A percentile compares a stretch with the other conserved stretches of the same genome.
Conservation (phyloP, 92 coral and sea anemone species). For the Micromussa lordhowensis region DNA sequence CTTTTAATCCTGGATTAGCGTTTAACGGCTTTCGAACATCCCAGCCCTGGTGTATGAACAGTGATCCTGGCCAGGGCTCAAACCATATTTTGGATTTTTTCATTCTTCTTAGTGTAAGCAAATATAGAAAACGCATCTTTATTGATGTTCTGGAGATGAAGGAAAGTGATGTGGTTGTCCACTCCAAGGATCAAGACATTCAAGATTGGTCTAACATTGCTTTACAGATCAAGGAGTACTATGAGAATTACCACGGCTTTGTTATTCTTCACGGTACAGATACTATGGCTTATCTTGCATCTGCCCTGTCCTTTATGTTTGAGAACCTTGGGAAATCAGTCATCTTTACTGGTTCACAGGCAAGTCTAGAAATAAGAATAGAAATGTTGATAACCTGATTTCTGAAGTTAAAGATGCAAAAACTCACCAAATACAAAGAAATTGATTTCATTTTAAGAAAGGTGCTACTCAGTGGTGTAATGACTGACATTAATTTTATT, state of each 20-base stretch:
- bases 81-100: neutral
- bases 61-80: too few relatives aligned
- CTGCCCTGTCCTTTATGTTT: slow-evolving; percentile 98
- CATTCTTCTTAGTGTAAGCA: slow-evolving; percentile 67
- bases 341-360: slow-evolving; percentile 96
- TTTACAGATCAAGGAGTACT: slow-evolving; percentile 78
- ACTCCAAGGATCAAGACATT: slow-evolving; percentile 94
- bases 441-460: too few relatives aligned
- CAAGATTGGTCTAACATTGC: slow-evolving; percentile 94
- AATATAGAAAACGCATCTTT: slow-evolving; percentile 86
- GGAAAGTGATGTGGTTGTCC: slow-evolving; percentile 74
- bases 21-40: too few relatives aligned
- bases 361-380: neutral
- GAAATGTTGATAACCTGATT: too few relatives aligned
- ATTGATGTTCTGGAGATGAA: slow-evolving; percentile 89
- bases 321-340: slow-evolving; percentile 94
- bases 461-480: too few relatives aligned
- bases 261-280: slow-evolving; percentile 97
- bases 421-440: too few relatives aligned
- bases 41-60: too few relatives aligned
- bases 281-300: slow-evolving; percentile 92
- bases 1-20: too few relatives aligned
- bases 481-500: too few relatives aligned
- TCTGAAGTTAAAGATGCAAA: too few relatives aligned
- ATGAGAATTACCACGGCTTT: slow-evolving; percentile 89